Base-by-base conservation (phyloP, 1,140 invertebrate genomes). In the Mylabris phalerata region DNA sequence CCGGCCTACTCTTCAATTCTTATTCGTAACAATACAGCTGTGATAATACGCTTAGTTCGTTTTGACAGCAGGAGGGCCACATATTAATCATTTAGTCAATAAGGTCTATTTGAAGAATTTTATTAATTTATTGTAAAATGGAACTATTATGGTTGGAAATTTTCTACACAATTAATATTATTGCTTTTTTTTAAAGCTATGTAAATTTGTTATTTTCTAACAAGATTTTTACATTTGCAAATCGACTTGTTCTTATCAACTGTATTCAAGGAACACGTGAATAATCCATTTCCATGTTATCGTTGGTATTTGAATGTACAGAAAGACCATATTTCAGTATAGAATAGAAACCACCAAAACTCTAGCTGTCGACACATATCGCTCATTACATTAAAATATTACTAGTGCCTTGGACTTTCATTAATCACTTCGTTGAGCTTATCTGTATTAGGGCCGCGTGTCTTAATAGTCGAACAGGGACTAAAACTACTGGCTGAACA, bases 391-490 rank as follows among this genome's bases (percentile, higher is more conserved):
- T 59, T 64, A 62, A 64, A 64, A 64, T 62, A 62, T 64, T 51
- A 57, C 59, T 27, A 46, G 39, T 13, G 49, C 52, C 13, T 40
- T 51, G 24, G 46, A 52, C 52, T 55, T 44, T 55, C 65, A 67
- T 67, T 67, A 67, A 67, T 67, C 65, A 67, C 60, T 48, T 41
- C 43, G 13, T 45, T 40, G 24, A 56, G 60, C 63, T 67, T 67
- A 67, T 67, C 65, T 67, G 55, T 62, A 58, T 59, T 64, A 60
- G 60, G 55, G 58, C 57, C 57, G 62, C 64, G 64, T 65, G 65
- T 67, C 62, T 67, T 67, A 67, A 67, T 67, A 67, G 65, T 65
- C 62, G 62, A 65, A 57, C 60, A 11, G 65, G 64, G 65, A 67
- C 49, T 66, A 59, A 45, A 11, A 10, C 19, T 4, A 42, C 65